These are phyloP conservation scores for Bombus waltoni DNA, from an alignment of 1,140 invertebrate species.

Conservation along the genomic window DNA sequence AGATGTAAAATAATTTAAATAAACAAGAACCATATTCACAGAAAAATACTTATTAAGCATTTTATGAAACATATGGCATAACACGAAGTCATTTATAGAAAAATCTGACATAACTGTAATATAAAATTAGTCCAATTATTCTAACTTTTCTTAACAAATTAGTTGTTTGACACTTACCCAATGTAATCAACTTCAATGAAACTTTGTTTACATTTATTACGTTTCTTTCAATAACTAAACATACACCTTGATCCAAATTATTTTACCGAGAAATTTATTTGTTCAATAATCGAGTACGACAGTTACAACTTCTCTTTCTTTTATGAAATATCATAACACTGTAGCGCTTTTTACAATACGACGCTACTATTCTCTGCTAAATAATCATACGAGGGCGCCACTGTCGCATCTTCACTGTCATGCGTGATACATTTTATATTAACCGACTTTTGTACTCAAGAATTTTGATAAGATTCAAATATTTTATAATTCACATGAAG, in stretches of 20 bases:
- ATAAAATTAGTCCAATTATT: conserved; percentile 20
- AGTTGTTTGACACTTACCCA: conserved; percentile 50
- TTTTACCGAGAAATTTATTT: conserved; percentile 56
- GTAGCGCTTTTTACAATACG: conserved; percentile 22
- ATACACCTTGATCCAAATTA: conserved; percentile 68
- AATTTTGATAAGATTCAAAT: background rate
- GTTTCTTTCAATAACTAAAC: conserved; percentile 7
- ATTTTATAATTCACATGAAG: background rate
- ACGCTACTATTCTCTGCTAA: background rate
- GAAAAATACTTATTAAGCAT: background rate
- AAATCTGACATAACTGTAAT: conserved; percentile 5
- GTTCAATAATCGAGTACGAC: conserved; percentile 6
- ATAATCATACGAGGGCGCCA: background rate
- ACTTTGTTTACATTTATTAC: background rate
- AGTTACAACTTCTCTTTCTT: conserved; percentile 23
- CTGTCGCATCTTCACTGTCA: background rate
- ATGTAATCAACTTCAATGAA: conserved; percentile 35
- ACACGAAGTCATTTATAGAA: background rate
- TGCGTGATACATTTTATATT: background rate
- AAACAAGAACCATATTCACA: background rate
- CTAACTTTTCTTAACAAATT: conserved; percentile 31
- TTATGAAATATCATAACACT: background rate
- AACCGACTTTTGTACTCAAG: background rate
- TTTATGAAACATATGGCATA: background rate
- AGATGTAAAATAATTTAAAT: background rate